A percentile compares a stretch with the other conserved stretches of the same genome.
These are phyloP conservation scores for Parnassius smintheus DNA, from an alignment of 2,888 invertebrate genomes.

Conservation along the genomic window DNA sequence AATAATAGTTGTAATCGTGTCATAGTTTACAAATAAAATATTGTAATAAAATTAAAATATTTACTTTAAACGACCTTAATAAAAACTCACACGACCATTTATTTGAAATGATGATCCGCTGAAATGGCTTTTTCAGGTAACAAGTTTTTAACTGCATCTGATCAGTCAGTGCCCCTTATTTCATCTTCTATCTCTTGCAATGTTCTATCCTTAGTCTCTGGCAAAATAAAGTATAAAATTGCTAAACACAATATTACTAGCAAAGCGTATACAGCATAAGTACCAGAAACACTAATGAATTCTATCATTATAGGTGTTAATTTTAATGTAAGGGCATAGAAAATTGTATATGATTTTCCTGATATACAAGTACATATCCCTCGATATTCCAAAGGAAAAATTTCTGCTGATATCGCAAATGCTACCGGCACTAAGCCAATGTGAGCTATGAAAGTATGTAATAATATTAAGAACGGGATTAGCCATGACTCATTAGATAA, in stretches of 20 bases:
- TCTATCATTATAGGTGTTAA: constrained; percentile 42
- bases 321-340: constrained; percentile 38
- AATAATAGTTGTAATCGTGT: no score
- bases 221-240: constrained; percentile 38
- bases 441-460: constrained; percentile 40
- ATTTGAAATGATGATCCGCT: no score
- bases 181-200: constrained; percentile 46
- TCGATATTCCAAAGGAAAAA: constrained; percentile 44
- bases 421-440: constrained; percentile 41
- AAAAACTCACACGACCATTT: no score
- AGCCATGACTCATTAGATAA: constrained; percentile 19
- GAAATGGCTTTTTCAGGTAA: no score
- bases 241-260: constrained; percentile 28
- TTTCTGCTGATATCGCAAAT: constrained; percentile 40
- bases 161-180: constrained; percentile 30
- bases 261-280: constrained; percentile 36
- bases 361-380: constrained; percentile 36
- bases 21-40: no score
- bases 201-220: constrained; percentile 48
- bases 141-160: background rate
- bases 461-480: constrained; percentile 37
- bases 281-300: constrained; percentile 36
- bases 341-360: constrained; percentile 37
- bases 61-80: no score
- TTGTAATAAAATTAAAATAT: no score